A percentile compares a stretch with the other conserved stretches of the same genome.
phyloP scores from a whole-genome alignment of 2,797 vertebrate species.

The Melanogrammus aeglefinus region DNA sequence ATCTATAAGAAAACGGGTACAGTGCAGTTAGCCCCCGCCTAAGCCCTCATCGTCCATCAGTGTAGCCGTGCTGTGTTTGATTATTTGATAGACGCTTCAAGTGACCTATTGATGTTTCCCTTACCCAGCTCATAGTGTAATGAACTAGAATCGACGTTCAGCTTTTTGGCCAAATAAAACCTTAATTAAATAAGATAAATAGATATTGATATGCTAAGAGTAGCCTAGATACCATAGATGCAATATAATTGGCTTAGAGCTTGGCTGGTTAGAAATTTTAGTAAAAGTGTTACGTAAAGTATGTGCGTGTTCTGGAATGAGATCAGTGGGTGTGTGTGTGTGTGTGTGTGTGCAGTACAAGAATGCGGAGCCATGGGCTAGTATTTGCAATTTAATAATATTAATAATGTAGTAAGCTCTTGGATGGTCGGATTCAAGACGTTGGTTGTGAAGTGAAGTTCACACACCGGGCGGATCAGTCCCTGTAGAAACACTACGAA shows the following conservation, averaged over 20 bases:
- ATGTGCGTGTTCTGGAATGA: too few species aligned
- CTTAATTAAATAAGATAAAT: constrained; percentile 19
- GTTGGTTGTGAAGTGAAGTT: not conserved
- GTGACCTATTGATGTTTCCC: constrained; percentile 36
- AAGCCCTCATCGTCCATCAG: constrained; percentile 54
- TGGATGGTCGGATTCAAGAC: too few species aligned
- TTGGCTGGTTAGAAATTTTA: not conserved
- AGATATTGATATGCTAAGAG: not conserved
- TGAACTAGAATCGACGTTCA: constrained; percentile 40
- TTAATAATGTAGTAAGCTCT: too few species aligned
- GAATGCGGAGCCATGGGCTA: too few species aligned
- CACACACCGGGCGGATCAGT: not conserved
- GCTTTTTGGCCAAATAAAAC: constrained; percentile 31
- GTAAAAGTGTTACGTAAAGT: too few species aligned
- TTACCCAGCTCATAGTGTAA: constrained; percentile 19
- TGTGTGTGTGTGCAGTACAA: not conserved
- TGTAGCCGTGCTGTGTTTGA: constrained; percentile 61
- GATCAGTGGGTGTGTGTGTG: not conserved
- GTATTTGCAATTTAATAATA: not conserved
- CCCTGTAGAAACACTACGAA: not conserved
- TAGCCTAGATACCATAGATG: not conserved
- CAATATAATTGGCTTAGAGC: not conserved
- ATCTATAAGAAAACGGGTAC: constrained; percentile 98
- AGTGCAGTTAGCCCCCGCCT: constrained; percentile 67
- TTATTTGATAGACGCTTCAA: constrained; percentile 43